Base-by-base conservation (phyloP, 2,113 vertebrate genomes). In the Ophthalmolycus amberensis region DNA sequence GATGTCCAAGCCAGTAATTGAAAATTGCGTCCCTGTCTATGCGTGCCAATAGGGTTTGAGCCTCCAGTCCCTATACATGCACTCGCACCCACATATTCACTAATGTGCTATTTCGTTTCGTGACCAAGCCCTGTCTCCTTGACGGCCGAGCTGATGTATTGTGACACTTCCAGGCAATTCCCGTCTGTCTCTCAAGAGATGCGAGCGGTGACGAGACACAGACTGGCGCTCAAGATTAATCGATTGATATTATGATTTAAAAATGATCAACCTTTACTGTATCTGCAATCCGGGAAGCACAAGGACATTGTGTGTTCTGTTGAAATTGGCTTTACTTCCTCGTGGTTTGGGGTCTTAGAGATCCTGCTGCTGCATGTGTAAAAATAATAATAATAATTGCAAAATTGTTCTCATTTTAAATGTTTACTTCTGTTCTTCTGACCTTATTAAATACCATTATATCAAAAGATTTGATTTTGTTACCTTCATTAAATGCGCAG, bases 1-100 rank as follows among this genome's bases (percentile, higher is more conserved):
- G 64, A 86, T 82, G 70, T 86, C 71, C 71, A 37, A 54, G 71
- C 75, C 76, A 56, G 68, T 94, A 94, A 95, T 93, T 94, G 92
- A 95, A 94, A 95, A 92, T 89, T 85, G 86, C 77, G 82, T 89
- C 83, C 63, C 44, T 46, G 69, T 79, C 69, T 68, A 72, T 58
- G 63, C 42, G 65, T 87, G 84, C 60, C 85, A 90, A 87, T 66
- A 76, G 69, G 65, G 64, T 75, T 64, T 42, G 27, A 77, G 76
- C 62, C 60, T 70, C 40, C 22, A 58, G 69, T 74, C 59, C 82
- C 25, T 22, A 22, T 63, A 68, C 81, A 80, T 60, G 83, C 73
- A 7, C 81, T 3, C 22, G 3, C 73, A 85, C 75, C 69, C 83
- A 75, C 56, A 77, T 56, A 44, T 52, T 58, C 79, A 10, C 52